phyloP scores from a whole-genome alignment of 2,113 vertebrate species.

The Chaetops frenatus region DNA sequence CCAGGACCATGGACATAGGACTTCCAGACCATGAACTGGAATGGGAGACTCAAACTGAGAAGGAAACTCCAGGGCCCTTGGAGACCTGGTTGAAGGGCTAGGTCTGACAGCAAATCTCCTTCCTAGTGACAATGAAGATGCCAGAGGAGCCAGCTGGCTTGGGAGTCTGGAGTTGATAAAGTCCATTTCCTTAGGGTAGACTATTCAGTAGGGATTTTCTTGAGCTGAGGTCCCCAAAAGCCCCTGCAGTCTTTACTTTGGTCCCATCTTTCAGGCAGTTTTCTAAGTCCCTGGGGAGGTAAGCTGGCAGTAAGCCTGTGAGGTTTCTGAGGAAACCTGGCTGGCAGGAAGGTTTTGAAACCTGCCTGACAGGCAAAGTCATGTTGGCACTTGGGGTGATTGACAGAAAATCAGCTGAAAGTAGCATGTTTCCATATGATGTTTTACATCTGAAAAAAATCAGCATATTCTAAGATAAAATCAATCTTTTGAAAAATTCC shows the following conservation, averaged over 20 bases:
- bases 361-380: not conserved
- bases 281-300: not conserved
- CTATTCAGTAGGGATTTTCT: not conserved
- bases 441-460: constrained; percentile 10
- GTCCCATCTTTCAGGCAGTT: not conserved
- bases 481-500: not conserved
- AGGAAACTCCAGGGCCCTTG: not conserved
- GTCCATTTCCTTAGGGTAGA: not conserved
- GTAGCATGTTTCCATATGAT: not conserved
- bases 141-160: not conserved
- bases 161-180: not conserved
- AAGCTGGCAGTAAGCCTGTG: not conserved
- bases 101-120: not conserved
- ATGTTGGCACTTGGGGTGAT: not conserved
- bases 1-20: not conserved
- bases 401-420: constrained; percentile 14
- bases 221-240: not conserved
- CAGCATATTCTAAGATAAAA: not conserved
- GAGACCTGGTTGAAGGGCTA: not conserved
- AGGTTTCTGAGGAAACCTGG: constrained; percentile 1
- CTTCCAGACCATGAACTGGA: not conserved
- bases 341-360: constrained; percentile 6
- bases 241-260: not conserved
- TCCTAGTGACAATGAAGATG: not conserved
- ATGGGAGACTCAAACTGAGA: not conserved